These are phyloP conservation scores for Stegostoma tigrinum DNA, from an alignment of 2,113 vertebrate genomes.

Conservation along the genomic window DNA sequence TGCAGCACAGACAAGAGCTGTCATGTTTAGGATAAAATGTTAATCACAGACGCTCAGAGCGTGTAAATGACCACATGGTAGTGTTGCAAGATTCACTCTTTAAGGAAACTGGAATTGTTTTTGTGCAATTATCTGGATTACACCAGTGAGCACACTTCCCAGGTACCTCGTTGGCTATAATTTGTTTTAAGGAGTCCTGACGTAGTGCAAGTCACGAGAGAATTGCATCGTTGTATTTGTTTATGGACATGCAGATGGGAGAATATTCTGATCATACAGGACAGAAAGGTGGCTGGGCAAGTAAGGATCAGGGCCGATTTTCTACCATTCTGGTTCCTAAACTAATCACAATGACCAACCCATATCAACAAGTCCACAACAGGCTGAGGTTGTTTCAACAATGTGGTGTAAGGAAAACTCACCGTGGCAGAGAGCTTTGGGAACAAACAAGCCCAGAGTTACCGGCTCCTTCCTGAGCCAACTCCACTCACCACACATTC, in stretches of 20 bases:
- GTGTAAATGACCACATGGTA: no score
- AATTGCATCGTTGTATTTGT: not conserved
- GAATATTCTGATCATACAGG: not conserved
- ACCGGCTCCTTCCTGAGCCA: no score
- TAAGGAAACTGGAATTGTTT: no score
- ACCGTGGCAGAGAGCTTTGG: not conserved
- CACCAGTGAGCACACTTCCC: no score
- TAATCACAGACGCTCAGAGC: no score
- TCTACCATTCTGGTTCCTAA: not conserved
- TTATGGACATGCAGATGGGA: not conserved
- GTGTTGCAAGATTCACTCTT: no score
- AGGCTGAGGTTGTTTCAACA: not conserved
- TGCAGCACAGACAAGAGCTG: no score
- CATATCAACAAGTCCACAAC: not conserved
- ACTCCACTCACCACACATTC: not conserved
- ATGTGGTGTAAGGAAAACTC: not conserved
- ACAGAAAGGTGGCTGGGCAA: not conserved
- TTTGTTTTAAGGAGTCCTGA: not conserved
- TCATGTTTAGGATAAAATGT: no score
- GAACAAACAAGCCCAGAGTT: no score
- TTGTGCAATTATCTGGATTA: no score
- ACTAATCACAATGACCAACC: not conserved
- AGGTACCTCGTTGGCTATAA: no score
- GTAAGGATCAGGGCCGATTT: not conserved
- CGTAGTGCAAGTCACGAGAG: not conserved